phyloP scores from a whole-genome alignment of 2,888 invertebrate genomes.

The Nasonovia ribisnigri region DNA sequence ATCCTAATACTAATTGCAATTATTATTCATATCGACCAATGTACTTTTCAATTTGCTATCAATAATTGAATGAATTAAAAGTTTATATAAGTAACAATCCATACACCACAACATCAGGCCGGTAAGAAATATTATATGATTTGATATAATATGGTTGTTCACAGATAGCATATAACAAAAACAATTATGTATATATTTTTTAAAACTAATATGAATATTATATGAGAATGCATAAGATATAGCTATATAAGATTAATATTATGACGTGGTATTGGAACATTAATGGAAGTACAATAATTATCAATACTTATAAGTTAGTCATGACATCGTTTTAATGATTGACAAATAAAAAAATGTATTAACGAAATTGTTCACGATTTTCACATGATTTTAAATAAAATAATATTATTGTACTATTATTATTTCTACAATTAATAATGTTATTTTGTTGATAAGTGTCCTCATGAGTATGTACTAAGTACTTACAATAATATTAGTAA shows the following conservation, averaged over 20 bases:
- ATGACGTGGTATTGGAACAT: background rate
- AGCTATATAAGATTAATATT: background rate
- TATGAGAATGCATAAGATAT: background rate
- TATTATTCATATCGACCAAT: background rate
- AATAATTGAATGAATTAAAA: background rate
- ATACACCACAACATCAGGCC: background rate
- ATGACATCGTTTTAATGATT: too few species aligned
- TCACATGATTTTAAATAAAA: too few species aligned
- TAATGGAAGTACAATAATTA: too few species aligned
- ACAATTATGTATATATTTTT: background rate
- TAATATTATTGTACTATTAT: too few species aligned
- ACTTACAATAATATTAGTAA: too few species aligned
- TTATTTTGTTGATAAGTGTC: too few species aligned
- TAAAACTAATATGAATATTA: background rate
- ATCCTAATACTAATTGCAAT: background rate
- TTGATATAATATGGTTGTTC: background rate
- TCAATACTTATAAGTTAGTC: too few species aligned
- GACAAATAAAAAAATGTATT: too few species aligned
- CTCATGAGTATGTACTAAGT: too few species aligned
- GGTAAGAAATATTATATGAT: background rate
- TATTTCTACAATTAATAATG: too few species aligned
- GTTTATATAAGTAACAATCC: background rate
- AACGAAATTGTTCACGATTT: too few species aligned
- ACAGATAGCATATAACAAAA: background rate
- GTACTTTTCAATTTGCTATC: background rate